These are phyloP conservation scores for Forbesichthys papilliferus DNA, from an alignment of 2,113 vertebrate species.

Conservation along the genomic window DNA sequence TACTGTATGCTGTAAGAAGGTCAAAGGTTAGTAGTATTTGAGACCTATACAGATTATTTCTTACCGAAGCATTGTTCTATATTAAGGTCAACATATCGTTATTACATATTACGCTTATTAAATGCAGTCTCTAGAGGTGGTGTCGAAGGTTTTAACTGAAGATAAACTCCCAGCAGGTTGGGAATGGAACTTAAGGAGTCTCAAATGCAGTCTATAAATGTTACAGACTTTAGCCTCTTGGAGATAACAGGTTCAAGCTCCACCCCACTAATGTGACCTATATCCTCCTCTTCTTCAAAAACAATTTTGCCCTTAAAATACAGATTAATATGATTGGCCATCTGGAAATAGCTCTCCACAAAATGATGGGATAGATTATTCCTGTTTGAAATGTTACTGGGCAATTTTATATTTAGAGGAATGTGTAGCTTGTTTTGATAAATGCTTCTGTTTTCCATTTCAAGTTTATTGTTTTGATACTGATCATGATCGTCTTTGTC, in stretches of 20 bases:
- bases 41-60: no score
- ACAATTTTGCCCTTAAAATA: slow-evolving; percentile 63
- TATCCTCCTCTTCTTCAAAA: slow-evolving; percentile 32
- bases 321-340: slow-evolving; percentile 64
- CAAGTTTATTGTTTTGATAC: background rate
- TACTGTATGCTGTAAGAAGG: no score
- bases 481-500: slow-evolving; percentile 31
- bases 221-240: slow-evolving; percentile 22
- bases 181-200: slow-evolving; percentile 56
- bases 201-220: slow-evolving; percentile 59
- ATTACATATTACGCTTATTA: slow-evolving; percentile 25
- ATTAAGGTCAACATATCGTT: slow-evolving; percentile 43
- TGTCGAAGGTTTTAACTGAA: slow-evolving; percentile 12
- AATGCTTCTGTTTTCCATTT: slow-evolving; percentile 2
- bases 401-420: slow-evolving; percentile 19
- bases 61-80: no score
- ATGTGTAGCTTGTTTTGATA: slow-evolving; percentile 7
- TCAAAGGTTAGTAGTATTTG: no score
- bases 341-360: slow-evolving; percentile 65
- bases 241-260: background rate
- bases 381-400: slow-evolving; percentile 10
- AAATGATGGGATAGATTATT: slow-evolving; percentile 38
- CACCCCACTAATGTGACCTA: background rate
- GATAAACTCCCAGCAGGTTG: slow-evolving; percentile 46
- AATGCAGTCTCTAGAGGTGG: slow-evolving; percentile 3